These are phyloP conservation scores for Beaufortia kweichowensis DNA, from an alignment of 2,113 vertebrate genomes.

Conservation along the genomic window DNA sequence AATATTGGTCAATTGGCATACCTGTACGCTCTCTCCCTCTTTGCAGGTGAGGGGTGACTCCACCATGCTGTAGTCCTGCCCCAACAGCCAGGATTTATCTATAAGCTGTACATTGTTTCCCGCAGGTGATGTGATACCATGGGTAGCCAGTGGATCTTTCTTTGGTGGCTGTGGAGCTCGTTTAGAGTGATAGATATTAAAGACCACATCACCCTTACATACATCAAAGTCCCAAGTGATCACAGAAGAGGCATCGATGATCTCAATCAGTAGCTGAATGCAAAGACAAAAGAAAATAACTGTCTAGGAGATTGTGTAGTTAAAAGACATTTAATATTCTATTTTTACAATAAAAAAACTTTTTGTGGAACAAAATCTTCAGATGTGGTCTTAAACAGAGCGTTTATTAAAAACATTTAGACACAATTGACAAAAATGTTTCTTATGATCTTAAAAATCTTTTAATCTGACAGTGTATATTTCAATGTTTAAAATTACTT, in stretches of 20 bases:
- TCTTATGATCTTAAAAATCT: too few relatives aligned
- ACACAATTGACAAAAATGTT: too few relatives aligned
- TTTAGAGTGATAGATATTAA: conserved; percentile 96
- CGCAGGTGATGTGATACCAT: conserved; percentile 86
- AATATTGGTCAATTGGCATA: conserved; percentile 51
- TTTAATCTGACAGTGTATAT: too few relatives aligned
- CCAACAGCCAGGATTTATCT: conserved; percentile 88
- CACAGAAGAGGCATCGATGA: conserved; percentile 91
- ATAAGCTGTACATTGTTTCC: conserved; percentile 95
- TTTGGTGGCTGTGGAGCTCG: conserved; percentile 85
- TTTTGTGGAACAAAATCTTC: too few relatives aligned
- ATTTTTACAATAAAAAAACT: too few relatives aligned
- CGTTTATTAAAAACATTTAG: too few relatives aligned
- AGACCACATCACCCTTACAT: conserved; percentile 93
- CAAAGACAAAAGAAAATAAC: too few relatives aligned
- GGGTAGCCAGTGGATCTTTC: conserved; percentile 86
- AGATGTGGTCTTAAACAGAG: too few relatives aligned
- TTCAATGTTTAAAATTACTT: too few relatives aligned
- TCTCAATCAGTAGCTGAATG: conserved; percentile 86
- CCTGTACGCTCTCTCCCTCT: conserved; percentile 96
- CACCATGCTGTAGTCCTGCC: conserved; percentile 93
- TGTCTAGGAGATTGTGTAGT: too few relatives aligned
- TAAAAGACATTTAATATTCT: too few relatives aligned
- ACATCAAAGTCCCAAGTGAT: conserved; percentile 99
- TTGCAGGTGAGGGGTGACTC: conserved; percentile 90